Evolutionary conservation across 2,888 invertebrate genomes (phyloP).

Genomic region (Labia minor): DNA sequence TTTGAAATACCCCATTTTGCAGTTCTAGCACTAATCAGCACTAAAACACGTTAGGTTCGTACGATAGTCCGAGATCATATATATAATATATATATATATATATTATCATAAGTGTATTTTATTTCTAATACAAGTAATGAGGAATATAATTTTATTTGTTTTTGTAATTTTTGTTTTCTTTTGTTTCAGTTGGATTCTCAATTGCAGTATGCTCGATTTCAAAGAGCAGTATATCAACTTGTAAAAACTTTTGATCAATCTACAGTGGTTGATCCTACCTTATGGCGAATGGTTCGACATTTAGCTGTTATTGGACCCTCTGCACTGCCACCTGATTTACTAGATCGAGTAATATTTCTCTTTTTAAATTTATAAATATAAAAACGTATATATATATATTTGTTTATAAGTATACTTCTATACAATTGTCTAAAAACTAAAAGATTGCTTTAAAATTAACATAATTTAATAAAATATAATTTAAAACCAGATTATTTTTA

Average conservation of each 20-base stretch:
- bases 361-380: too few relatives aligned
- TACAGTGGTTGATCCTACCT: slow-evolving; percentile 53
- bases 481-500: neutral
- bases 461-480: slow-evolving; percentile 18
- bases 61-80: too few relatives aligned
- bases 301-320: slow-evolving; percentile 74
- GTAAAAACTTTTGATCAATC: slow-evolving; percentile 58
- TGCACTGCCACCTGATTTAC: slow-evolving; percentile 68
- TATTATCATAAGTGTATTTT: too few relatives aligned
- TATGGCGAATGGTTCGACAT: slow-evolving; percentile 61
- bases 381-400: neutral
- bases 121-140: too few relatives aligned
- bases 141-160: slow-evolving; percentile 20
- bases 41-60: too few relatives aligned
- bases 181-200: slow-evolving; percentile 63
- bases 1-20: too few relatives aligned
- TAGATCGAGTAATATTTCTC: slow-evolving; percentile 56
- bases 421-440: too few relatives aligned
- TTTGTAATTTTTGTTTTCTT: slow-evolving; percentile 22
- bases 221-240: slow-evolving; percentile 65
- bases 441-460: too few relatives aligned
- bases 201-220: slow-evolving; percentile 67
- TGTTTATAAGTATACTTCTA: too few relatives aligned
- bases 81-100: too few relatives aligned
- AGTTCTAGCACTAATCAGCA: too few relatives aligned